phyloP scores from a whole-genome alignment of 2,113 vertebrate genomes.

The Strix aluco region DNA sequence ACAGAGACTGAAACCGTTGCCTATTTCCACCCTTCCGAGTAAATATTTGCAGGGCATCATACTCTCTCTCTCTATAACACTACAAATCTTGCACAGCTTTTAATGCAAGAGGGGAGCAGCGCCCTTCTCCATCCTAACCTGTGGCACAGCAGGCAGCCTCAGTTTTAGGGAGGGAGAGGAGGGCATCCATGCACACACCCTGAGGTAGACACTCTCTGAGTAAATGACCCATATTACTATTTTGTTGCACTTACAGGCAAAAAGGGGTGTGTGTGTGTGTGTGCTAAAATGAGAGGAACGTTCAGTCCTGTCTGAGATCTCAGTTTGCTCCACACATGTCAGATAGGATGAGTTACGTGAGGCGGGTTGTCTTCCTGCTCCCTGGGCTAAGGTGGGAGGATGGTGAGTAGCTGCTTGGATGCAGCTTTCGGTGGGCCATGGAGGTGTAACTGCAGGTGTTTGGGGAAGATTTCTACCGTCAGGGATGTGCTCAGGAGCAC shows the following conservation, averaged over 20 bases:
- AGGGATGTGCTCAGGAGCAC: not conserved
- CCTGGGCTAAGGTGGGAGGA: not conserved
- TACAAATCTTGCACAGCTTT: not conserved
- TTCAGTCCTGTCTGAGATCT: not conserved
- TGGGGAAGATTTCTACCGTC: not conserved
- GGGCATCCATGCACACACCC: fast-evolving
- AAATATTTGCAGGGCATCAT: not conserved
- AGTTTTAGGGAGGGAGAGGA: not conserved
- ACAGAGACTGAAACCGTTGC: not conserved
- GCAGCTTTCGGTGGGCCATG: fast-evolving
- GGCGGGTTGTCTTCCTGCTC: not conserved
- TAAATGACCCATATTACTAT: not conserved
- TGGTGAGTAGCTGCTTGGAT: not conserved
- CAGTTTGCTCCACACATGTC: not conserved
- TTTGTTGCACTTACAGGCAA: not conserved
- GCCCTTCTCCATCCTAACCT: not conserved
- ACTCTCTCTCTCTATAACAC: not conserved
- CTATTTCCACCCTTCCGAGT: not conserved
- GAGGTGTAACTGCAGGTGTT: not conserved
- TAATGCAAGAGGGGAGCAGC: not conserved
- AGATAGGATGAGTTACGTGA: not conserved
- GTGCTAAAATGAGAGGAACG: too few species aligned
- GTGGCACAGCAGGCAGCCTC: not conserved
- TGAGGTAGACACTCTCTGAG: too few species aligned
- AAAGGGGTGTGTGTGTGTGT: not conserved